Conservation (phyloP, 2,888 invertebrate species). For the Lucinisca nassula region DNA sequence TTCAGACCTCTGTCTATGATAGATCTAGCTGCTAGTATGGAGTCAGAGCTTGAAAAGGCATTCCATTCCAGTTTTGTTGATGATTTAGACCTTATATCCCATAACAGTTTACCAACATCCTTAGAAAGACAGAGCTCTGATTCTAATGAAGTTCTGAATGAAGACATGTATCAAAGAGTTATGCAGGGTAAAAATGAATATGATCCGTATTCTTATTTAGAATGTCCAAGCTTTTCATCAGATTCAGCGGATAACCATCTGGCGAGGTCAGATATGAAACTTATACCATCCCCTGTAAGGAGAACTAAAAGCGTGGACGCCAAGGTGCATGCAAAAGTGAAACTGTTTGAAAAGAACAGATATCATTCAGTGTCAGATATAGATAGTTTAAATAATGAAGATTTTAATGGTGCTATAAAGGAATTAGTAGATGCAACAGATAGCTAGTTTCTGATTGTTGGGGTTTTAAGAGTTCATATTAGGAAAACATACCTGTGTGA, state of each 20-base stretch:
- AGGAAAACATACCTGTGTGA: too few species aligned
- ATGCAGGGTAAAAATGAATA: background rate
- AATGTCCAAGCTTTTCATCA: constrained; percentile 18
- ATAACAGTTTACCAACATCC: constrained; percentile 51
- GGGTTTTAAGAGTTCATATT: too few species aligned
- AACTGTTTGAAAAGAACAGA: constrained; percentile 58
- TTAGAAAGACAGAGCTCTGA: constrained; percentile 36
- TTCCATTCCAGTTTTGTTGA: constrained; percentile 62
- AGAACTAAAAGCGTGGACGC: constrained; percentile 57
- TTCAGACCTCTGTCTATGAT: constrained; percentile 82
- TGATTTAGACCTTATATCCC: constrained; percentile 44
- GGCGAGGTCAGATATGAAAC: constrained; percentile 15
- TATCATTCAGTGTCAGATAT: constrained; percentile 59
- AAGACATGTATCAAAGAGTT: constrained; percentile 46
- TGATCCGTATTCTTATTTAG: constrained; percentile 22
- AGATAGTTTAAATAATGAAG: constrained; percentile 43
- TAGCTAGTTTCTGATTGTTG: too few species aligned
- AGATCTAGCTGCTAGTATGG: constrained; percentile 84
- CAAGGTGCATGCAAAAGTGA: constrained; percentile 25
- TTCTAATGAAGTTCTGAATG: constrained; percentile 42
- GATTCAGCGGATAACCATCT: constrained; percentile 36
- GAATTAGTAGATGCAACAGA: background rate
- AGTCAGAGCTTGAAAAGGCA: constrained; percentile 80
- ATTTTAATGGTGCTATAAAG: constrained; percentile 3
- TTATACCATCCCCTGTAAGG: constrained; percentile 49